Conservation (phyloP, 1,140 invertebrate species). For the Macrotrachela quadricornifera region DNA sequence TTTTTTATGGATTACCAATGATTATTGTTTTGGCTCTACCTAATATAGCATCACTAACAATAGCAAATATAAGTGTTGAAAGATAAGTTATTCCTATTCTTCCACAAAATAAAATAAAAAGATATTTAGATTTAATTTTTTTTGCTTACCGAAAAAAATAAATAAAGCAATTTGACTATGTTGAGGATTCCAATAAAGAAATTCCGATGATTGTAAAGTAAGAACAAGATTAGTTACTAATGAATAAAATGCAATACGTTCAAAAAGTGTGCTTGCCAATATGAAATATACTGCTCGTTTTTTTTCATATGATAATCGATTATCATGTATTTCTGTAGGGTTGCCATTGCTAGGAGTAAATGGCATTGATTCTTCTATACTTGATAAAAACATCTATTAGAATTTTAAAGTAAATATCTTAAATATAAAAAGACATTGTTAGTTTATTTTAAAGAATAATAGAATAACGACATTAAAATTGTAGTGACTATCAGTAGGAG, state of each 20-base stretch:
- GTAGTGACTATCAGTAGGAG: too few species aligned
- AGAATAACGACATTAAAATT: too few species aligned
- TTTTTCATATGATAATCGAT: not conserved
- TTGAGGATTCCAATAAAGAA: constrained; percentile 29
- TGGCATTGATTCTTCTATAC: too few species aligned
- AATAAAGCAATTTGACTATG: constrained; percentile 30
- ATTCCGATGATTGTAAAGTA: constrained; percentile 30
- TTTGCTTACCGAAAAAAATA: constrained; percentile 27
- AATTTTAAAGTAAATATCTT: too few species aligned
- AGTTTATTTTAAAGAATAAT: too few species aligned
- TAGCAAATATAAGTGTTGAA: too few species aligned
- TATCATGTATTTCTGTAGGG: not conserved
- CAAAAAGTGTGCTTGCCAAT: constrained; percentile 15
- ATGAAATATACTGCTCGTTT: not conserved
- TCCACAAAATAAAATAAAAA: too few species aligned
- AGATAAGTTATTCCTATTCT: too few species aligned
- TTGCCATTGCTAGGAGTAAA: too few species aligned
- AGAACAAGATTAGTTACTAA: constrained; percentile 34
- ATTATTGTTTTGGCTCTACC: constrained; percentile 31
- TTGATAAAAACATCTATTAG: too few species aligned
- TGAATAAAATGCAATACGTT: constrained; percentile 35
- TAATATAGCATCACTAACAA: not conserved
- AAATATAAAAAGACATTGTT: too few species aligned
- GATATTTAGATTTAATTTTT: too few species aligned
- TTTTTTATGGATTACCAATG: constrained; percentile 28